Evolutionary conservation across 2,113 vertebrate species (phyloP).

Genomic region (Dascyllus trimaculatus): DNA sequence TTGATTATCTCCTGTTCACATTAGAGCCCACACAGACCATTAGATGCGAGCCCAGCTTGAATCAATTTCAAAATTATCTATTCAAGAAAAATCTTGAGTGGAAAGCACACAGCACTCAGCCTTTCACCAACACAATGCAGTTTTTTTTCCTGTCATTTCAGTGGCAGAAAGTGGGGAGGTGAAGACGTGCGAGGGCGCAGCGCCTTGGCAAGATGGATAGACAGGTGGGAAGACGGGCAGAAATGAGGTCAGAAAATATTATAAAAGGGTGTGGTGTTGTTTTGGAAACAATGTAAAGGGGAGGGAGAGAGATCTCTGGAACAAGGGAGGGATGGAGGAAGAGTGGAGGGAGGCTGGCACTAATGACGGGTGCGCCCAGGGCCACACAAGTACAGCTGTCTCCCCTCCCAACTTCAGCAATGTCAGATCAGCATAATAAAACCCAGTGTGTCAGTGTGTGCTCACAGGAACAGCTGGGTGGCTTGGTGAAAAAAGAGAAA

Average conservation of each 20-base stretch:
- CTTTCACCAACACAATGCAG: slow-evolving; percentile 40
- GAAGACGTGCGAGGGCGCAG: slow-evolving; percentile 54
- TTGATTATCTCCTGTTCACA: slow-evolving; percentile 61
- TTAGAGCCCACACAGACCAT: slow-evolving; percentile 71
- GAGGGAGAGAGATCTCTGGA: slow-evolving; percentile 45
- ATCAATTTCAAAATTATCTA: slow-evolving; percentile 66
- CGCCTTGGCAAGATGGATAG: slow-evolving; percentile 41
- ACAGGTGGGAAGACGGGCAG: slow-evolving; percentile 64
- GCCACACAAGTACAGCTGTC: slow-evolving; percentile 78
- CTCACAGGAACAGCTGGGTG: slow-evolving; percentile 73
- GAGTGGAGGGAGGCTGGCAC: slow-evolving; percentile 76
- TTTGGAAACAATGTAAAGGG: slow-evolving; percentile 60
- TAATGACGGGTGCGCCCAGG: slow-evolving; percentile 79
- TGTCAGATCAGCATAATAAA: slow-evolving; percentile 72
- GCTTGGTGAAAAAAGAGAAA: slow-evolving; percentile 8
- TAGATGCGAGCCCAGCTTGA: slow-evolving; percentile 56
- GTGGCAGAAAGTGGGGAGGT: slow-evolving; percentile 33
- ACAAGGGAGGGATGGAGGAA: slow-evolving; percentile 54
- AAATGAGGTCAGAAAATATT: slow-evolving; percentile 57
- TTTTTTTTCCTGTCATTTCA: slow-evolving; percentile 18
- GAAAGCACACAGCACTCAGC: slow-evolving; percentile 46
- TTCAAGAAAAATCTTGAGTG: slow-evolving; percentile 66
- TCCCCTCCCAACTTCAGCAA: slow-evolving; percentile 67
- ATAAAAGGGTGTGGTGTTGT: slow-evolving; percentile 60
- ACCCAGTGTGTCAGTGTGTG: slow-evolving; percentile 61